phyloP scores from a whole-genome alignment of 2,113 vertebrate genomes.

The Pelecanus crispus region DNA sequence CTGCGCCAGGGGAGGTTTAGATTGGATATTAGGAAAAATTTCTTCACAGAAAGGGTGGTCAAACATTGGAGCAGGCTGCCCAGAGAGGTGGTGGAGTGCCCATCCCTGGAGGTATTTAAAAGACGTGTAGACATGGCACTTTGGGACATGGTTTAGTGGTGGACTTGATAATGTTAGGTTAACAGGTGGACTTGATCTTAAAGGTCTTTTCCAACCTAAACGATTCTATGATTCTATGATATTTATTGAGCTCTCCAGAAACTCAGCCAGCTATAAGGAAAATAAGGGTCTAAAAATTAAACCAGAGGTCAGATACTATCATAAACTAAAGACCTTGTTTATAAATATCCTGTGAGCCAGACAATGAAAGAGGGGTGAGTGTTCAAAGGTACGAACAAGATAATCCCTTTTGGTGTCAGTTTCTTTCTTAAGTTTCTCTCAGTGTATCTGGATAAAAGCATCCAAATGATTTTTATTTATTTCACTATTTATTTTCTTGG shows the following conservation, averaged over 20 bases:
- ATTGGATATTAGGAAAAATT: too few species aligned
- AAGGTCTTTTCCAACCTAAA: too few species aligned
- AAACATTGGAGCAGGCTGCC: too few species aligned
- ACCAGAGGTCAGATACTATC: neutral
- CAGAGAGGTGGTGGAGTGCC: too few species aligned
- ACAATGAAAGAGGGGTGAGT: neutral
- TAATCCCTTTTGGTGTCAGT: neutral
- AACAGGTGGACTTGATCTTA: too few species aligned
- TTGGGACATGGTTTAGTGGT: too few species aligned
- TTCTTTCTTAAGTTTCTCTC: neutral
- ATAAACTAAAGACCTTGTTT: neutral
- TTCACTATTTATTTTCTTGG: neutral
- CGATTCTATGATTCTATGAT: neutral
- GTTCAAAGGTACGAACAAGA: neutral
- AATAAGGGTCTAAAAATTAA: neutral
- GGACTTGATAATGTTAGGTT: too few species aligned
- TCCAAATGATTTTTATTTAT: neutral
- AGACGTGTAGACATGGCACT: too few species aligned
- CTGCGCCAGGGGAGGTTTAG: too few species aligned
- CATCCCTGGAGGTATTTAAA: too few species aligned
- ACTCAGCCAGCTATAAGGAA: neutral
- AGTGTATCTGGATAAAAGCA: neutral
- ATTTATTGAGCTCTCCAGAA: neutral
- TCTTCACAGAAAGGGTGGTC: too few species aligned
- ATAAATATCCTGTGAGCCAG: neutral